Base-by-base conservation (phyloP, 2,888 invertebrate species). In the Acanthacorydalis orientalis region DNA sequence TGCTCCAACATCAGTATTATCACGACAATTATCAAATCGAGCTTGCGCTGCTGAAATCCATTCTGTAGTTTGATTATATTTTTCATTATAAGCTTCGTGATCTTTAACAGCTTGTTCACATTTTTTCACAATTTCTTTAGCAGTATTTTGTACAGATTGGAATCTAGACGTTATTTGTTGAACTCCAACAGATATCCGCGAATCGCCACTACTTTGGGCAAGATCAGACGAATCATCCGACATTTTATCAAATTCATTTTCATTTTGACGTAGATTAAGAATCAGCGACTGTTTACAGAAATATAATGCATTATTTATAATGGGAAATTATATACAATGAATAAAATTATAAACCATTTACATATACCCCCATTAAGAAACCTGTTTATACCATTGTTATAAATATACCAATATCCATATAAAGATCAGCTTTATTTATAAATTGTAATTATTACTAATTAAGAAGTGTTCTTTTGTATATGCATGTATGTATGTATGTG, bases 151-250 rank as follows among this genome's bases (percentile, higher is more conserved):
- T 43, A 91, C 81, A 0, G 90, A 84, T 62, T 91, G 89, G 69
- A 90, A 91, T 49, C 91, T 73, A 6, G 90, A 89, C 1, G 86
- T 83, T 51, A 91, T 81, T 64, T 91, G 91, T 60, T 92, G 90
- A 32, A 90, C 77, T 60, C 83, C 89, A 52, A 87, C 85, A 2
- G 89, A 84, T 49, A 91, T 83, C 59, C 89, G 77, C 1, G 83
- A 80, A 60, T 91, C 91, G 16, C 88, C 88, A 54, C 86, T 86
- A 54, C 77, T 82, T 59, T 89, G 87, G 50, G 85, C 80, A 12
- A 91, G 68, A 57, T 91, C 90, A 41, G 84, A 83, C 23, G 87
- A 84, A 56, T 87, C 84, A 55, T 90, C 88, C 50, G 81, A 80
- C 61, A 90, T 71, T 67, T 87, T 85, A 60, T 91, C 90, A 53